Evolutionary conservation across 53 echinoderm and acorn worm genomes (phyloP).

Genomic region (Paelopatides confundens): DNA sequence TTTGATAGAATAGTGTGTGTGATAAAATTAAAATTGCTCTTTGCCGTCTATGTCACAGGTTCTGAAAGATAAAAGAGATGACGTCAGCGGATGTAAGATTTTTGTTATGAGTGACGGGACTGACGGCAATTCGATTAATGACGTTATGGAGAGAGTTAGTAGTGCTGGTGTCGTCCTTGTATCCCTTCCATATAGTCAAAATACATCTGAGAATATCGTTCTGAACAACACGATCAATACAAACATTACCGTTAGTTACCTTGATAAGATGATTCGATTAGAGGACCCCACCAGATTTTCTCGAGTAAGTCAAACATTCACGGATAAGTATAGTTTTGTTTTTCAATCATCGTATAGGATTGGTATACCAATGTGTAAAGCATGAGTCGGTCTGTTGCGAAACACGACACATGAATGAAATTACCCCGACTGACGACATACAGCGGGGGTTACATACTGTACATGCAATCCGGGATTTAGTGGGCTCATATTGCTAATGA

Average conservation of each 20-base stretch:
- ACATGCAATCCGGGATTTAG: too few relatives aligned
- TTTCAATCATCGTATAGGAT: too few relatives aligned
- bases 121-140: neutral
- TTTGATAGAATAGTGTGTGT: too few relatives aligned
- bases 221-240: conserved; percentile 21
- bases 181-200: conserved; percentile 9
- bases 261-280: neutral
- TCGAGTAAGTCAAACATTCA: neutral
- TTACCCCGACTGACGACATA: too few relatives aligned
- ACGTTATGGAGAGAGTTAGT: neutral
- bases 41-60: neutral
- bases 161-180: conserved; percentile 1
- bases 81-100: neutral
- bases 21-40: too few relatives aligned
- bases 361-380: too few relatives aligned
- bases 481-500: too few relatives aligned
- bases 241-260: neutral
- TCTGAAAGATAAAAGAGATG: neutral
- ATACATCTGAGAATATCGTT: conserved; percentile 18
- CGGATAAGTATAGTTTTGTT: too few relatives aligned
- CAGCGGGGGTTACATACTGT: too few relatives aligned
- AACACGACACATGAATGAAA: too few relatives aligned
- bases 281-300: neutral
- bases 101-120: conserved; percentile 38
- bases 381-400: too few relatives aligned